phyloP scores from a whole-genome alignment of 1,140 invertebrate species.

The Magallana angulata region DNA sequence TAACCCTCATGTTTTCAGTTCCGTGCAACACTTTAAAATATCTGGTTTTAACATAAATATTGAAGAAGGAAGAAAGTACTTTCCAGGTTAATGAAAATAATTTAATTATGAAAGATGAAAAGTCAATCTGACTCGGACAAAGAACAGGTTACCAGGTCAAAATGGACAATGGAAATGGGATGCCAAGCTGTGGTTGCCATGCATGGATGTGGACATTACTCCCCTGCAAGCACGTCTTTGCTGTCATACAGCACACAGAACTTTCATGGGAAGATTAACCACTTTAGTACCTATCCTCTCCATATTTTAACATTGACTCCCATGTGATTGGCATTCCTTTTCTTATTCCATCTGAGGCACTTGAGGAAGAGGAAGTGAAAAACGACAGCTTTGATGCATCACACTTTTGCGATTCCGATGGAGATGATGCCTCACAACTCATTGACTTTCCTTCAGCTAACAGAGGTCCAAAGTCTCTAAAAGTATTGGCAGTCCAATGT shows the following conservation, averaged over 20 bases:
- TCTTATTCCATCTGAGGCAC: too few species aligned
- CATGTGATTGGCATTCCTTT: too few species aligned
- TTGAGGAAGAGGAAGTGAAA: too few species aligned
- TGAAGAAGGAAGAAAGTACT: background rate
- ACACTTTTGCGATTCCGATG: too few species aligned
- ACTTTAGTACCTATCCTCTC: too few species aligned
- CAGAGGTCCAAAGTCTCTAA: background rate
- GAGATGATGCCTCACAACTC: too few species aligned
- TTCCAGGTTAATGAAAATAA: background rate
- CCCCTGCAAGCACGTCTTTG: background rate
- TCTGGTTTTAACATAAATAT: background rate
- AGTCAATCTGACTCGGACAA: background rate
- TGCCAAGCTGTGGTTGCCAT: background rate
- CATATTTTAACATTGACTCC: too few species aligned
- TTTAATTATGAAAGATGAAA: background rate
- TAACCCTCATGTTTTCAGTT: background rate
- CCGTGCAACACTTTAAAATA: background rate
- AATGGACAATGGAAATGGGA: slow-evolving; percentile 5
- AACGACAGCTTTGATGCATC: too few species aligned
- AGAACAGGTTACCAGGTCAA: background rate
- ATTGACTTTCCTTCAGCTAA: background rate
- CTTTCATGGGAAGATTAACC: too few species aligned
- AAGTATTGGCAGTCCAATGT: background rate
- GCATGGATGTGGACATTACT: background rate
- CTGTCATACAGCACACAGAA: too few species aligned